These are phyloP conservation scores for Odontocerum albicorne DNA, from an alignment of 2,888 invertebrate genomes.

Conservation along the genomic window DNA sequence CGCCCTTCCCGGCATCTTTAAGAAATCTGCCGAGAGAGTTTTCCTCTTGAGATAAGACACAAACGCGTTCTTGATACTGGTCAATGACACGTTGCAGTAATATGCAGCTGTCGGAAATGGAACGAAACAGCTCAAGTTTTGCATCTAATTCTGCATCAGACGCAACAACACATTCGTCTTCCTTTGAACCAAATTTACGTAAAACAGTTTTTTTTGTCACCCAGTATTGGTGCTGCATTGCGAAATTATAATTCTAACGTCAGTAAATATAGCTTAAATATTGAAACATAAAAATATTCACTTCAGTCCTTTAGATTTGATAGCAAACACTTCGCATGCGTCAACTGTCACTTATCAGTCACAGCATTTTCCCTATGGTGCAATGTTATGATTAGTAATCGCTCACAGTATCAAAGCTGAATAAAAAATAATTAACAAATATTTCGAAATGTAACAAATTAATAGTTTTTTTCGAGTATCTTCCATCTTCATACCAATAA, in stretches of 20 bases:
- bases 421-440: no score
- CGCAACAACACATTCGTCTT: constrained; percentile 95
- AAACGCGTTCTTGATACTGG: constrained; percentile 90
- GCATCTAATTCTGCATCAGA: constrained; percentile 97
- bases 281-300: no score
- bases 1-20: constrained; percentile 87
- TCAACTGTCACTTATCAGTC: constrained; percentile 12
- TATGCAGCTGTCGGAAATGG: constrained; percentile 87
- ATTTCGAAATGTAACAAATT: no score
- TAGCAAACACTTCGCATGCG: constrained; percentile 24
- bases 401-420: no score
- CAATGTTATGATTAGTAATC: no score
- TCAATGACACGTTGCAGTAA: constrained; percentile 87
- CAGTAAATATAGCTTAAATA: no score
- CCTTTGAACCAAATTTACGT: constrained; percentile 92
- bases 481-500: no score
- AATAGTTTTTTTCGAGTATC: no score
- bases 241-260: no score
- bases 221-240: constrained; percentile 97
- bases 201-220: constrained; percentile 95
- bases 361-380: no score
- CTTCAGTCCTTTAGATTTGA: neutral
- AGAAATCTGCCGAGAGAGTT: constrained; percentile 92
- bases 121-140: constrained; percentile 90
- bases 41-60: constrained; percentile 93